Conservation (phyloP, 1,140 invertebrate species). For the Episyrphus balteatus region DNA sequence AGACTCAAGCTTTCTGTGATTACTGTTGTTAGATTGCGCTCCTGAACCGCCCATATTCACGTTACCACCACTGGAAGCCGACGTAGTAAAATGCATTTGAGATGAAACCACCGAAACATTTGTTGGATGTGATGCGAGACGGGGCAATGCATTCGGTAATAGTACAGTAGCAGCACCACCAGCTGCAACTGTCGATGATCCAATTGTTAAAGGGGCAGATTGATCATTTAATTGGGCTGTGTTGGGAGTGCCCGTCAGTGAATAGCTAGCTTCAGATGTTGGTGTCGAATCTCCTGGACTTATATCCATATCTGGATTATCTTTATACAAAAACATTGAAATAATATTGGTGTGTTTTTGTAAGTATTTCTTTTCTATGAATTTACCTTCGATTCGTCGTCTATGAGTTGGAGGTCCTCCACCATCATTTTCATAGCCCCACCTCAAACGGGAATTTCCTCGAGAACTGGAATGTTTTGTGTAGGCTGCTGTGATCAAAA, state of each 20-base stretch:
- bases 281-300: constrained; percentile 74
- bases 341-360: neutral
- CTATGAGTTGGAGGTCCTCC: constrained; percentile 29
- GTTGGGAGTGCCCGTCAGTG: constrained; percentile 30
- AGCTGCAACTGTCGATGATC: constrained; percentile 8
- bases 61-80: constrained; percentile 5
- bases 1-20: constrained; percentile 1
- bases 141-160: constrained; percentile 57
- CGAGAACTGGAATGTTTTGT: constrained; percentile 69
- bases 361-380: constrained; percentile 1
- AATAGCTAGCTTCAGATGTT: constrained; percentile 54
- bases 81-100: constrained; percentile 11
- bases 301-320: constrained; percentile 70
- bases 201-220: constrained; percentile 10
- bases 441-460: constrained; percentile 40
- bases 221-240: constrained; percentile 17
- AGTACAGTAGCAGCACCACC: constrained; percentile 41
- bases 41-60: constrained; percentile 10
- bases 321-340: constrained; percentile 12
- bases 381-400: constrained; percentile 32
- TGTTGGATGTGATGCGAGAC: constrained; percentile 48
- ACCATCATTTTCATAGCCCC: constrained; percentile 34
- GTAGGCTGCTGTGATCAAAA: constrained; percentile 41
- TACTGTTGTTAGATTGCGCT: neutral
- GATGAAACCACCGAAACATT: constrained; percentile 6